Base-by-base conservation (phyloP, 2,888 invertebrate genomes). In the Dione vanillae region DNA sequence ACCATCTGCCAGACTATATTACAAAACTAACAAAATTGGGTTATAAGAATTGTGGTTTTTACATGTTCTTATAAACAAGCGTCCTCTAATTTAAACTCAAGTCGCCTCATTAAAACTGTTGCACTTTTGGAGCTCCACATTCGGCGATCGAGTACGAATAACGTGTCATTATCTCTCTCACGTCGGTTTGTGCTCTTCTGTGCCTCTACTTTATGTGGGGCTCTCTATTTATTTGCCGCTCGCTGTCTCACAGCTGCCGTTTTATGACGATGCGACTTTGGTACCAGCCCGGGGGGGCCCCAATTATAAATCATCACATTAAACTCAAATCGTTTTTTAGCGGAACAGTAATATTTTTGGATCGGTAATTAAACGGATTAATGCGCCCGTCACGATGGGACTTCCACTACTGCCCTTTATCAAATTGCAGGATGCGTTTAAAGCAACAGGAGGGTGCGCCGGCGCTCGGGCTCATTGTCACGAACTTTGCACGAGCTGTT, bases 311-410 rank as follows among this genome's bases (percentile, higher is more conserved):
- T 71, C 73, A 71, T 73, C 71, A 74, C 70, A 73, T 71, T 65
- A 70, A 71, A 69, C 66, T 69, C 54, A 61, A 70, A 76, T 74
- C 73, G 74, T 74, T 74, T 73, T 71, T 43, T 67, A 66, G 69
- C 68, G 70, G 74, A 70, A 73, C 75, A 70, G 71, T 75, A 71
- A 75, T 75, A n/a, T 74, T 69, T 74, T 75, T 74, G 74, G 75
- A 75, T 74, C 74, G 74, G 75, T 69, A 74, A 73, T 75, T 73
- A 73, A 75, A 71, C 72, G 74, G 73, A 68, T 71, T 74, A 74
- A 73, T 68, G 66, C 54, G 59, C 59, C 70, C 67, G 67, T 65
- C 69, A 67, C 67, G 70, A 71, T 70, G 70, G 70, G 69, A 65
- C 65, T 47, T 68, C 52, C 65, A 58, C 71, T 71, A 67, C 65